phyloP scores from a whole-genome alignment of 2,113 vertebrate genomes.

The Nannobrachium achirus region DNA sequence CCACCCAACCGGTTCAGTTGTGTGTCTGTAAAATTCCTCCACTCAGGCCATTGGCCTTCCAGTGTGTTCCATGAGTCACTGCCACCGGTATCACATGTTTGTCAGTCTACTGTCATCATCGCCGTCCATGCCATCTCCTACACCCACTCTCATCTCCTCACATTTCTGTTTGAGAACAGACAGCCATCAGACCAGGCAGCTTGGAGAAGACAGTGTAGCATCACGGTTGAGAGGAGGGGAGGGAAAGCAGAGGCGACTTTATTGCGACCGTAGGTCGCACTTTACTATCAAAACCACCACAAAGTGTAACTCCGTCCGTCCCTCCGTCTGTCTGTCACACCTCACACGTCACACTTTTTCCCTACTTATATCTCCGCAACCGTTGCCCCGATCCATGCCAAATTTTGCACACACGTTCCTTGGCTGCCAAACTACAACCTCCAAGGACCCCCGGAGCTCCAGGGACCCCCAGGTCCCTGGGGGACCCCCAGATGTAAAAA shows the following conservation, averaged over 20 bases:
- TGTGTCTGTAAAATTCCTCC: slow-evolving; percentile 23
- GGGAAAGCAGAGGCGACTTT: background rate
- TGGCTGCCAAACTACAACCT: too few species aligned
- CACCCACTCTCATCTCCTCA: background rate
- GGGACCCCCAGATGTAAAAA: too few species aligned
- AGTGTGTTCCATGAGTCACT: slow-evolving; percentile 52
- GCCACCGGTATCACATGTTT: background rate
- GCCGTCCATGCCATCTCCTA: background rate
- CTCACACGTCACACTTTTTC: too few species aligned
- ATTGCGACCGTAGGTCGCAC: too few species aligned
- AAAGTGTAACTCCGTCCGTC: too few species aligned
- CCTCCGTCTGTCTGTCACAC: too few species aligned
- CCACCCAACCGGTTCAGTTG: slow-evolving; percentile 41
- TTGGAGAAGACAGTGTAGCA: background rate
- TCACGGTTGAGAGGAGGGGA: background rate
- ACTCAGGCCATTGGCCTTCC: slow-evolving; percentile 11
- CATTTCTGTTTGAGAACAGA: background rate
- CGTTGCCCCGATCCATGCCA: too few species aligned
- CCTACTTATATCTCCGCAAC: too few species aligned
- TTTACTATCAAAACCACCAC: too few species aligned
- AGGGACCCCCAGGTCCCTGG: too few species aligned
- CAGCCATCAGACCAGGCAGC: background rate
- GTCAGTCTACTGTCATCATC: background rate
- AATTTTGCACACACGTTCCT: too few species aligned
- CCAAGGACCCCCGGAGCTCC: too few species aligned